Evolutionary conservation across 1,140 invertebrate species (phyloP), one percentile per base, ranked within the genome.

Genomic region (Caenorhabditis briggsae): DNA sequence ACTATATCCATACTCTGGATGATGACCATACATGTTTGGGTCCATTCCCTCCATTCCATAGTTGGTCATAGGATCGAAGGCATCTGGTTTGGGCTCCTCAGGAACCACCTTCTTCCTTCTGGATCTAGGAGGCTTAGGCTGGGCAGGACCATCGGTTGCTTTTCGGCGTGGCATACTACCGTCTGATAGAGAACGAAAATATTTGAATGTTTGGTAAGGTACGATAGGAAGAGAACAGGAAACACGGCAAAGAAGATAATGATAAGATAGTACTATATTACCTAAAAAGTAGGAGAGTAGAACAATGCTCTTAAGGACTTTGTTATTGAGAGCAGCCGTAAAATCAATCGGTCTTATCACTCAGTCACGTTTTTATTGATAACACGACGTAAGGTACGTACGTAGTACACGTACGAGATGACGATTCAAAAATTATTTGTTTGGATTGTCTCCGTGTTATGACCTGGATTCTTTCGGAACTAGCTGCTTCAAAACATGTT

Each of bases 11-110:
- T 50, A 78, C 5, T 78, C 70, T 50, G 70, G 70, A 78, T 78
- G 70, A 78, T 78, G 70, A 12, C 43, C 46, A 78, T 78, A 78
- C 12, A 78, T 50, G n/a, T 78, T 78, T 0, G 70, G 70, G 9
- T 78, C 70, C 70, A 78, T 78, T 6, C 70, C 70, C 7, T 78
- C 70, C 70, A 78, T 78, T 3, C 70, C 70, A 78, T 78, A 78
- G 23, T 16, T 70, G 18, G 18, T 70, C 64, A 70, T 70, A 8
- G 70, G 70, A 23, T 78, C 70, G 53, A 23, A 78, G 11, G 18
- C n/a, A 12, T 78, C 70, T 23, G 70, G 70, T 50, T 78, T 78
- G 0, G 70, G 70, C 70, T 78, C 70, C 50, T 78, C 70, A 9
- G 46, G 46, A 2, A 50, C 70, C 12, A n/a, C 70, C 70, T 78